Evolutionary conservation across 2,888 invertebrate species (phyloP), one percentile per base, ranked within the genome.

Genomic region (Agriopis marginaria): DNA sequence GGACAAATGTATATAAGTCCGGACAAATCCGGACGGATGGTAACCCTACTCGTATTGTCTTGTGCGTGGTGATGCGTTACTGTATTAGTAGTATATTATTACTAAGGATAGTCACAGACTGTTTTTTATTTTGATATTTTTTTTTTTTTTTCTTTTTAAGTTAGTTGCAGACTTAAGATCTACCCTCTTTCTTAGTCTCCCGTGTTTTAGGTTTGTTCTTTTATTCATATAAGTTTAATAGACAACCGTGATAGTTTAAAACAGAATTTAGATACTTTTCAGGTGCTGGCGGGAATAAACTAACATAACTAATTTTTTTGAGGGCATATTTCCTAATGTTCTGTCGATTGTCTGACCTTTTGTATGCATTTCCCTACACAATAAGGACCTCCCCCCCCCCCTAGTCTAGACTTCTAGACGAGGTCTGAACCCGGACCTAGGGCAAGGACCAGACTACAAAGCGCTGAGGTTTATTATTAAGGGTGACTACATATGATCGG

Each of bases 391-490:
- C 5, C 42, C 42, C 42, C 45, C 44, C 17, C 62, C 62, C 12
- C 17, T 17, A 51, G 61, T 62, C 62, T 53, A 62, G 53, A 42
- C 58, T 44, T 45, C 51, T 56, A 66, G 66, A 63, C 63, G 40
- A 23, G 55, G 66, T 68, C 70, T 54, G 5, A 40, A 45, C 55
- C 56, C 50, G 58, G 62, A 67, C 58, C 67, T 67, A 45, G 56
- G 50, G 61, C 54, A 62, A 54, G 50, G 55, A n/a, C 64, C 68
- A 72, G 70, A 70, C 68, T 66, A 62, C 65, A 67, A 67, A 67
- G 62, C 23, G 51, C 8, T 23, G 0, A 50, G 23, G 6, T 50
- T 54, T n/a, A 32, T 39, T 40, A 54, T n/a, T 39, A 39, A 40
- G 54, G n/a, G n/a, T 39, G 54, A n/a, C 39, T 54, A 8, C 39